These are phyloP conservation scores for Xerus rutilus DNA, from an alignment of 2,797 vertebrate species.

Conservation along the genomic window DNA sequence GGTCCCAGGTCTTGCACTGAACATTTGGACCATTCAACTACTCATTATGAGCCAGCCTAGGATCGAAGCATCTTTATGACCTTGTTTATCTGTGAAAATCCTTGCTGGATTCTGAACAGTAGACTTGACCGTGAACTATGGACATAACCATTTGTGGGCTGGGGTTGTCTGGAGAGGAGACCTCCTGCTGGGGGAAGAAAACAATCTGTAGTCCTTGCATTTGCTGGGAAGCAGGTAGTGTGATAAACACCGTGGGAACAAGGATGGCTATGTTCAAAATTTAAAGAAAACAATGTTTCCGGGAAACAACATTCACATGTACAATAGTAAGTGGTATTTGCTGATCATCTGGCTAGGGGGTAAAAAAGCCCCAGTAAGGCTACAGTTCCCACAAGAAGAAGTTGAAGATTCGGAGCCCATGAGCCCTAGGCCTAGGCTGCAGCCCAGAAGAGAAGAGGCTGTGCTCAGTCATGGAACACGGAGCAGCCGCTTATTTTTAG, in stretches of 20 bases:
- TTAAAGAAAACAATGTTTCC: neutral
- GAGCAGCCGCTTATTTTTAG: constrained; percentile 79
- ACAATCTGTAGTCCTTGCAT: neutral
- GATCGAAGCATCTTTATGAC: neutral
- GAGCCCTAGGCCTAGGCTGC: constrained; percentile 15
- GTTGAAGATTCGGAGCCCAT: neutral
- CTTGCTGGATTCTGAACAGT: neutral
- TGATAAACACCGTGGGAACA: neutral
- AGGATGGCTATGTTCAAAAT: neutral
- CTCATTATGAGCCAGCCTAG: neutral
- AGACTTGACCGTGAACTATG: neutral
- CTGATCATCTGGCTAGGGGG: rapidly evolving
- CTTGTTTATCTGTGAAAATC: constrained; percentile 22
- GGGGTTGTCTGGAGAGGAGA: neutral
- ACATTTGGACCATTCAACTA: neutral
- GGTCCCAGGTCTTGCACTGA: neutral
- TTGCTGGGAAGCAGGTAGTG: rapidly evolving
- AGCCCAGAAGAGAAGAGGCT: constrained; percentile 64
- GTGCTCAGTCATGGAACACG: constrained; percentile 72
- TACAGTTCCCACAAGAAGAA: neutral
- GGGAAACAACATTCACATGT: too few species aligned
- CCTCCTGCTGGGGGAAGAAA: neutral
- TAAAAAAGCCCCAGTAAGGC: neutral
- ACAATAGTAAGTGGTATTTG: rapidly evolving
- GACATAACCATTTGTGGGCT: neutral